Conservation (phyloP, 1,140 invertebrate genomes). For the Aradophagus sp. region DNA sequence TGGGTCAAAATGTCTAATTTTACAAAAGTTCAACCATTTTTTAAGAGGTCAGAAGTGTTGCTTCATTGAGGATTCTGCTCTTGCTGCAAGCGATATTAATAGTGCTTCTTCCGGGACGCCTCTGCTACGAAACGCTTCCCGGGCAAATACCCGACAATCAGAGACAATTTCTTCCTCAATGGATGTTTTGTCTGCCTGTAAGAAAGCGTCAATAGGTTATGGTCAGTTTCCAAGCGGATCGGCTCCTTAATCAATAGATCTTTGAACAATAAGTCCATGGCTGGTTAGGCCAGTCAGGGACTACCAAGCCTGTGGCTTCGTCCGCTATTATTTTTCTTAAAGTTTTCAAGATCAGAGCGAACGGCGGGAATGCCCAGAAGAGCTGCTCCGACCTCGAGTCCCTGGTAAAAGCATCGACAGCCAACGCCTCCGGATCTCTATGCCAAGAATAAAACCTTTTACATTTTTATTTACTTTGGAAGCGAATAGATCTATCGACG, state of each 20-base stretch:
- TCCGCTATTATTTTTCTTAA: neutral
- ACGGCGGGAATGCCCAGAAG: neutral
- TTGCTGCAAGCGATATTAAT: too few species aligned
- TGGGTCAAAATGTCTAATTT: too few species aligned
- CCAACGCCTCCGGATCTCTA: neutral
- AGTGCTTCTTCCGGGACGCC: too few species aligned
- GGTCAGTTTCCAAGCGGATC: neutral
- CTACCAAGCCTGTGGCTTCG: neutral
- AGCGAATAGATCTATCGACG: neutral
- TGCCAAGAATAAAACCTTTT: neutral
- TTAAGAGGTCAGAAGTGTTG: too few species aligned
- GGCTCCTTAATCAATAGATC: neutral
- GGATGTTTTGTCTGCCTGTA: neutral
- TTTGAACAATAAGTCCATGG: neutral
- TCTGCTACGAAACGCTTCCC: neutral
- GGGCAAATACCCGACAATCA: neutral
- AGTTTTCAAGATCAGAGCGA: neutral
- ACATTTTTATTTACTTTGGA: neutral
- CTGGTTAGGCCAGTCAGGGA: constrained; percentile 1
- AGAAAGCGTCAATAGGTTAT: neutral
- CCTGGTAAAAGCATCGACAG: neutral
- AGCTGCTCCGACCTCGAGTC: neutral
- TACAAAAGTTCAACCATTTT: too few species aligned
- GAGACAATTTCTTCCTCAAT: neutral
- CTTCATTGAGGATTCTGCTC: too few species aligned